Evolutionary conservation across 2,888 invertebrate genomes (phyloP), one percentile per base, ranked within the genome.

Genomic region (Nyleta sp.): DNA sequence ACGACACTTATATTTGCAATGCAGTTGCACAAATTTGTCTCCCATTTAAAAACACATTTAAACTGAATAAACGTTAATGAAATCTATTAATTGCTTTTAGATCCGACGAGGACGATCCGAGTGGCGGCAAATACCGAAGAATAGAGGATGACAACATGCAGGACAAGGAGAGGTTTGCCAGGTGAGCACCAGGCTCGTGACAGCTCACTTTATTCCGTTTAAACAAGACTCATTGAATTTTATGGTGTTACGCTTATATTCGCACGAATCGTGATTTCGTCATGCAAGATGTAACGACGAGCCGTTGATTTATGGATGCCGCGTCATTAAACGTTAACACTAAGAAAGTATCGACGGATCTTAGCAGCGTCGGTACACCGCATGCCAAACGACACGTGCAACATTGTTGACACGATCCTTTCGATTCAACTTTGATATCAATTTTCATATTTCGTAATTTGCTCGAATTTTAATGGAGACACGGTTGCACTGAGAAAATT

Each of bases 141-240:
- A 95, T 97, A 95, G 97, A 97, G 91, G 97, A 97, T 92, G 96
- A 97, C 90, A 96, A 95, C 91, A 95, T 97, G 91, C 97, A 97
- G 93, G 98, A 98, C 91, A 98, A 98, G 92, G 98, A 98, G 92
- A 94, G 98, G 89, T 98, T 97, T 93, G 98, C 98, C 86, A 97
- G 97, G 97, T 95, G 92, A 92, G 92, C 91, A 90, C 90, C 82
- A 82, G 81, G 75, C 83, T 81, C 77, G 79, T 74, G 77, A 74
- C 68, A 55, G 48, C 72, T 50, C 57, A 71, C 65, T 62, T 60
- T 52, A 59, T 78, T 76, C 46, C 52, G 53, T 77, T 80, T 60
- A 71, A 74, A 75, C 64, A 65, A 65, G 74, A 52, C 59, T 70
- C 78, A 74, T 73, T 78, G 65, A 65, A 78, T 78, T 70, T 74